A percentile compares a stretch with the other conserved stretches of the same genome.
phyloP scores from a whole-genome alignment of 2,888 invertebrate genomes.

The Andrena minutula region DNA sequence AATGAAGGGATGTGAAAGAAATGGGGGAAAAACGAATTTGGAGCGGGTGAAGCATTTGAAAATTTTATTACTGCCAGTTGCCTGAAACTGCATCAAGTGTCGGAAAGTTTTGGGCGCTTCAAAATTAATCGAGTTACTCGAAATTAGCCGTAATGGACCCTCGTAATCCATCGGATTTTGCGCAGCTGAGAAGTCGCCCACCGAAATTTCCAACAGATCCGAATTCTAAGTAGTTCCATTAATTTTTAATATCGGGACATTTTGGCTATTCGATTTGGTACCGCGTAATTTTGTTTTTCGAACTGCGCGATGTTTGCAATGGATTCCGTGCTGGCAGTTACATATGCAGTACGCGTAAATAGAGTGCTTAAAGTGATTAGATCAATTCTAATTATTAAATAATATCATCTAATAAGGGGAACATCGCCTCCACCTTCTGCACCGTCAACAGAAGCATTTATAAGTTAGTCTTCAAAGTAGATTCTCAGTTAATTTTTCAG shows the following conservation, averaged over 20 bases:
- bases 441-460: too few species aligned
- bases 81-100: conserved; percentile 45
- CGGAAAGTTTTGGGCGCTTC: conserved; percentile 48
- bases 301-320: background rate
- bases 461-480: too few species aligned
- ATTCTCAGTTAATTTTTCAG: too few species aligned
- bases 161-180: conserved; percentile 55
- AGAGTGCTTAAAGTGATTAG: too few species aligned
- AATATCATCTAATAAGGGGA: too few species aligned
- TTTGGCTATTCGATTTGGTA: background rate
- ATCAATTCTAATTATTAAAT: too few species aligned
- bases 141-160: conserved; percentile 57
- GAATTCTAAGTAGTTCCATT: conserved; percentile 40
- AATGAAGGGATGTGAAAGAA: background rate
- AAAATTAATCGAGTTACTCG: conserved; percentile 53
- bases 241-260: conserved; percentile 32
- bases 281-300: background rate
- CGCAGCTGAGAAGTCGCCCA: conserved; percentile 34
- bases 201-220: conserved; percentile 37
- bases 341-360: too few species aligned
- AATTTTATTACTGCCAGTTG: conserved; percentile 48
- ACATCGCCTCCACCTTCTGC: too few species aligned
- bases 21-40: background rate
- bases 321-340: too few species aligned
- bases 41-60: conserved; percentile 33